These are phyloP conservation scores for Aphidius colemani DNA, from an alignment of 2,888 invertebrate species.

Conservation along the genomic window DNA sequence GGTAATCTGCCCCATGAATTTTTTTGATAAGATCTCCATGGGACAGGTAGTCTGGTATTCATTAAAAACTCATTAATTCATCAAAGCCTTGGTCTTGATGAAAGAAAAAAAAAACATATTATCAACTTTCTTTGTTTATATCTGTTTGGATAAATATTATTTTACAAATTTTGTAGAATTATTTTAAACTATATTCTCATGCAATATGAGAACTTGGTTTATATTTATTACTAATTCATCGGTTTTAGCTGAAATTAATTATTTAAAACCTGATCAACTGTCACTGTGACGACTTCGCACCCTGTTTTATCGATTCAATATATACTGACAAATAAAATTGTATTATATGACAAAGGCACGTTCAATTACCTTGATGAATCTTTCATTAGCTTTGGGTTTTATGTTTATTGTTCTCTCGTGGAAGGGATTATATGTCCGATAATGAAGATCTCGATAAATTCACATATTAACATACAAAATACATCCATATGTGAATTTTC, in stretches of 20 bases:
- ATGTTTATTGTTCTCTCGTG: constrained; percentile 36
- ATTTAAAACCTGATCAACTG: not conserved
- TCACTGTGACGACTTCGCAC: not conserved
- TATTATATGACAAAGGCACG: constrained; percentile 36
- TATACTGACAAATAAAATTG: not conserved
- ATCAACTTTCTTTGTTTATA: not conserved
- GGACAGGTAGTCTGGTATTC: constrained; percentile 43
- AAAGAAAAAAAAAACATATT: not conserved
- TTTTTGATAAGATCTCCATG: constrained; percentile 40
- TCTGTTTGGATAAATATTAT: too few relatives aligned
- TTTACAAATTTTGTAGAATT: too few relatives aligned
- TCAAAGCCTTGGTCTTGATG: constrained; percentile 25
- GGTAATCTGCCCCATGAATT: constrained; percentile 34
- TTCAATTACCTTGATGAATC: constrained; percentile 51
- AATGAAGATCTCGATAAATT: constrained; percentile 41
- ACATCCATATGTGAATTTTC: constrained; percentile 1
- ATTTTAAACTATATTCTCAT: too few relatives aligned
- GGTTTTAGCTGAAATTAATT: too few relatives aligned
- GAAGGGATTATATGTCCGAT: constrained; percentile 29
- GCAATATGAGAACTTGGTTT: too few relatives aligned
- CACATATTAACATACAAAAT: not conserved
- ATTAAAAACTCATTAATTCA: constrained; percentile 53
- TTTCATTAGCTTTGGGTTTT: constrained; percentile 45
- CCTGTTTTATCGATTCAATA: constrained; percentile 3
- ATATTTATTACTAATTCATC: too few relatives aligned